Base-by-base conservation (phyloP, 37 sponge, comb jelly and placozoan species). In the Geodia barretti region DNA sequence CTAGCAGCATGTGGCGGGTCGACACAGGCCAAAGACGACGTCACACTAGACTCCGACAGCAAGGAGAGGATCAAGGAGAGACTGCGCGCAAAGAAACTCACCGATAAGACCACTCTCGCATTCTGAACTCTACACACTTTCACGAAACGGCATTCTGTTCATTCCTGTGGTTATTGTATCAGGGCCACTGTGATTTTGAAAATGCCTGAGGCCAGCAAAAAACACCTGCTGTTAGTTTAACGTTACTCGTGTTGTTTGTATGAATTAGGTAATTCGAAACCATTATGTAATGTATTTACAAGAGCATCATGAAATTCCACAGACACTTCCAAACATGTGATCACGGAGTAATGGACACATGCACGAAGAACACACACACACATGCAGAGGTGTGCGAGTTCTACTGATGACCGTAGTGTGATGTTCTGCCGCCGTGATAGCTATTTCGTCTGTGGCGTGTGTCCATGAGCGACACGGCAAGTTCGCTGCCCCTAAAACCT, bases 1-100 rank as follows among this genome's bases (percentile, higher is more conserved):
- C 68, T 88, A 47, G 88, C 88, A 20, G 66, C 70, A 7, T 64
- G 25, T 3, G 83, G 64, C 25, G 88, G 88, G 39, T 88, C 88
- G 14, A 88, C 88, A 0, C 72, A 66, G 41, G 8, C 41, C 1
- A 60, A 76, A 25, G 83, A 88, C 5, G 24, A 41, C 20, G 72
- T 71, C 19, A 62, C 68, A 24, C 77, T 88, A 11, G 83, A 88
- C 42, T 36, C 5, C 25, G 72, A 70, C 72, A 77, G 77, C 23
- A 88, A 76, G 69, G 68, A 5, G 0, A 76, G 59, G 33, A 20
- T 88, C 5, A 75, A 77, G 38, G 42, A 82, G 21, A 68, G 70
- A 23, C 71, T 82, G 23, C 59, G 23, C 17, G 36, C 66, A 2
- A 30, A 43, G 58, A 66, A 66, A 21, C 31, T 70, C 32, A 21